Evolutionary conservation across 2,797 vertebrate genomes (phyloP).

Genomic region (Cebuella pygmaea): DNA sequence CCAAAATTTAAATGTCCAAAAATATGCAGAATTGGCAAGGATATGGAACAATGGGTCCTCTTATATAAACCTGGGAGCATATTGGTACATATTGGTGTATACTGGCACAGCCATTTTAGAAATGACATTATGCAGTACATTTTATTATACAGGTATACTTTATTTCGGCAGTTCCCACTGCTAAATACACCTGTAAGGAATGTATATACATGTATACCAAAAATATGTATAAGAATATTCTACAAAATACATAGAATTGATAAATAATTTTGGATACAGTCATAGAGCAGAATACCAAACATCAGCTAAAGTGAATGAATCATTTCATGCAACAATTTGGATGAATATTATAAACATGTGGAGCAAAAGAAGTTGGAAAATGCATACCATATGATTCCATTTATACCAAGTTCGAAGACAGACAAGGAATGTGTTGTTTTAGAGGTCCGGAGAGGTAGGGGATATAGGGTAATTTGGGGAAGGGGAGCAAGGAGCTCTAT

Average conservation of each 20-base stretch:
- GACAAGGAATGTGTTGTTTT: background rate
- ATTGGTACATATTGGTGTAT: background rate
- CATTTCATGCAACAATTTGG: background rate
- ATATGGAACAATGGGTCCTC: background rate
- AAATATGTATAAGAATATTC: background rate
- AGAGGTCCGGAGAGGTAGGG: background rate
- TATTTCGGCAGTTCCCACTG: background rate
- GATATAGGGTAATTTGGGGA: background rate
- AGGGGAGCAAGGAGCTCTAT: background rate
- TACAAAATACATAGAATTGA: background rate
- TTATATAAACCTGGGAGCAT: background rate
- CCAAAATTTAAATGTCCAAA: background rate
- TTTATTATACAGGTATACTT: background rate
- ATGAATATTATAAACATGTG: background rate
- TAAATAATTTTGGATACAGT: background rate
- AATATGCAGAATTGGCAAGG: background rate
- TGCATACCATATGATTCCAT: background rate
- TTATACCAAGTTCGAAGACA: background rate
- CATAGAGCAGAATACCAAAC: background rate
- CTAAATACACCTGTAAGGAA: background rate
- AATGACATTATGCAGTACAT: background rate
- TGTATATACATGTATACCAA: background rate
- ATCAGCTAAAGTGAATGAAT: background rate
- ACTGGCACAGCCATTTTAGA: background rate
- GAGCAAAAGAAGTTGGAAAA: background rate